Evolutionary conservation across 2,888 invertebrate genomes (phyloP).

Genomic region (Calephelis perditalis): DNA sequence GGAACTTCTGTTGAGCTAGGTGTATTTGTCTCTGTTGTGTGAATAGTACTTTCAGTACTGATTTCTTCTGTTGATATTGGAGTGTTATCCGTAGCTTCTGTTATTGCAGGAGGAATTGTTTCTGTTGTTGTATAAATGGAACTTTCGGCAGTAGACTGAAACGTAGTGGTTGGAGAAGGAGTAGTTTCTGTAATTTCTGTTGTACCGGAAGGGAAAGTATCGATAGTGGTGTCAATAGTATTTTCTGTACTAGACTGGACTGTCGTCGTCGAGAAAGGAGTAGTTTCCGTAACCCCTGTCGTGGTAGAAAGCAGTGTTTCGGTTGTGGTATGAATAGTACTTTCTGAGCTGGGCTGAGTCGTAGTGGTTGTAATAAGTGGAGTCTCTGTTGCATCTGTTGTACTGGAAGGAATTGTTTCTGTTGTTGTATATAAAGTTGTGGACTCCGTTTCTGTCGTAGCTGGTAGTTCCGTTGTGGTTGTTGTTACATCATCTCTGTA

Average conservation of each 20-base stretch:
- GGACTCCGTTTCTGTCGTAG: slow-evolving; percentile 6
- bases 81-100: neutral
- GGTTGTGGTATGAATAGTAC: neutral
- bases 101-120: neutral
- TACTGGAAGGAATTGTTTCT: neutral
- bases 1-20: neutral
- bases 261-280: neutral
- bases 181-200: no score
- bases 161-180: no score
- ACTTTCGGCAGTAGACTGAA: no score
- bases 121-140: neutral
- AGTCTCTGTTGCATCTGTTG: neutral
- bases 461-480: neutral
- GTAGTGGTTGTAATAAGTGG: neutral
- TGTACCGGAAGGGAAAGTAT: neutral
- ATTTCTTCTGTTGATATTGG: no score
- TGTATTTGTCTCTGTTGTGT: neutral
- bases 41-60: neutral
- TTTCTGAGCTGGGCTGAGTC: neutral
- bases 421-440: neutral
- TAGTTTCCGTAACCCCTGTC: neutral
- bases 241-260: neutral
- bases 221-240: neutral
- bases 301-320: neutral
- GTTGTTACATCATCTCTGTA: slow-evolving; percentile 14